phyloP scores from a whole-genome alignment of 2,797 vertebrate species.

The Erethizon dorsatum region DNA sequence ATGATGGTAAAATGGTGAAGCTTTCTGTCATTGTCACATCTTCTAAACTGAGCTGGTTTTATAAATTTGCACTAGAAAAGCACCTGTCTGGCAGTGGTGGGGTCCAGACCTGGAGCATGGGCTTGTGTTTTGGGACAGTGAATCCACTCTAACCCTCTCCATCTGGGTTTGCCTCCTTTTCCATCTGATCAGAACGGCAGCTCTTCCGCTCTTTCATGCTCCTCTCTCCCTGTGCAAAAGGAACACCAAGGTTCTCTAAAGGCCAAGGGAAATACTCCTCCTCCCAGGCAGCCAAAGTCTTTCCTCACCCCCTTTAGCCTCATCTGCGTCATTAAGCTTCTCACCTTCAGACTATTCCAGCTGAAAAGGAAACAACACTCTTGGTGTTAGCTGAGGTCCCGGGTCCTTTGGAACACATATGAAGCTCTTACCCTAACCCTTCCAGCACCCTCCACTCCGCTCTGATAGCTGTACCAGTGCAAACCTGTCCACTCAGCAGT shows the following conservation, averaged over 20 bases:
- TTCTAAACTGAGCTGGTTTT: neutral
- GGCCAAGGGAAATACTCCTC: neutral
- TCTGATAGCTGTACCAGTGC: neutral
- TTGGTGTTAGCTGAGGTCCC: neutral
- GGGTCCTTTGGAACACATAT: neutral
- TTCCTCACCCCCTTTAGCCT: neutral
- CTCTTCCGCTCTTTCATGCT: neutral
- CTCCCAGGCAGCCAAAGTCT: neutral
- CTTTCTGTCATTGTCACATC: neutral
- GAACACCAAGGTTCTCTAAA: neutral
- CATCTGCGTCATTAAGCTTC: neutral
- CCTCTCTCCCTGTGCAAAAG: neutral
- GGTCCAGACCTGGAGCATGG: neutral
- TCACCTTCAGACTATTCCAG: neutral
- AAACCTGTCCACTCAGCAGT: neutral
- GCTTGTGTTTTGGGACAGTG: neutral
- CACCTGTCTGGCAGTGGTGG: neutral
- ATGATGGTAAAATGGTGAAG: neutral
- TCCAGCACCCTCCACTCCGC: neutral
- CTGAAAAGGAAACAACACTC: neutral
- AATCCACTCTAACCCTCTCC: neutral
- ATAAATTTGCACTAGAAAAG: slow-evolving; percentile 1
- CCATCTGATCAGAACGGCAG: neutral
- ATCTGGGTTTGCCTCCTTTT: neutral
- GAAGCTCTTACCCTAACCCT: neutral